Evolutionary conservation across 2,888 invertebrate species (phyloP), one percentile per base, ranked within the genome.

Genomic region (Dryadula phaetusa): DNA sequence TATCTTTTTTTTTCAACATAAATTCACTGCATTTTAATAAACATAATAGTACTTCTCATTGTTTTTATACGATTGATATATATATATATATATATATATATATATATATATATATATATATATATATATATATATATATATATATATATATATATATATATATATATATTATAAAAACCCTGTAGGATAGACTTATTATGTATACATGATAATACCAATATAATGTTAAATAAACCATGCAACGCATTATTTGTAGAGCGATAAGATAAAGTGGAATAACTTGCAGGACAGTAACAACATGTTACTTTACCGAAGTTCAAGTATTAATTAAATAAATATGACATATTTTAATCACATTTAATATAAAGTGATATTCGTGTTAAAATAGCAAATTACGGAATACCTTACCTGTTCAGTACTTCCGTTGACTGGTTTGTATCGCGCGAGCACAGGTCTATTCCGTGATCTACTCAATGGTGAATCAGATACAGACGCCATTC

Each of bases 401-500:
- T 42, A 44, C 58, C 86, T 87, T 77, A 91, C 92, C 87, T 92
- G 85, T 42, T 91, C 91, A 18, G 79, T 74, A 72, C 76, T 75
- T 54, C 73, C 79, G 69, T 77, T 76, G 73, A 79, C 77, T 7
- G 88, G 90, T 71, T 84, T 88, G 76, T 91, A 92, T 28, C 92
- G 89, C 70, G 91, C 84, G 75, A 92, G 72, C 61, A 92, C 92
- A 61, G 92, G 92, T 72, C 90, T 86, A 76, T 81, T 84, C 71
- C 92, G 85, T 56, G 88, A 79, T 73, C 92, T 85, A 76, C 79
- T 86, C 67, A 90, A 74, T 44, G 90, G 88, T 52, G 88, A 86
- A 68, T 91, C 90, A 71, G 92, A 86, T 69, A 91, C 70, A 71
- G 90, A 89, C 70, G 87, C 79, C 92, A 92, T 92, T 64, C 73